A percentile compares a stretch with the other conserved stretches of the same genome.
Conservation (phyloP, 2,797 vertebrate species). For the Danionella dracula region DNA sequence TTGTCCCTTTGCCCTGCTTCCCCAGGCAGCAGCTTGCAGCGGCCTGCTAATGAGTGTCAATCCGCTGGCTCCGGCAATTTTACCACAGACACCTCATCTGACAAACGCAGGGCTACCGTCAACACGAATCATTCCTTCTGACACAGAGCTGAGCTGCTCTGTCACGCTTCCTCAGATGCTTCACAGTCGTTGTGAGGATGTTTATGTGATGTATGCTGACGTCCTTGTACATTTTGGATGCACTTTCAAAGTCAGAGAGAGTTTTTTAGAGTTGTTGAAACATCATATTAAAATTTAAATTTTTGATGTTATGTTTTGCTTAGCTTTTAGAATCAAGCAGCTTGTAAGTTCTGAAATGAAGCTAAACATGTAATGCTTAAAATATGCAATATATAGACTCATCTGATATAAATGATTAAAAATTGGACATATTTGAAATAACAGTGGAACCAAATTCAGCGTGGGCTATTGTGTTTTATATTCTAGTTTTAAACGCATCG, state of each 20-base stretch:
- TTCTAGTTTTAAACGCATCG: no score
- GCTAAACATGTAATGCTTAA: no score
- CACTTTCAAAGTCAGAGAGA: not conserved
- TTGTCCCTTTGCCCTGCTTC: slow-evolving; percentile 52
- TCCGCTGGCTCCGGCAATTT: slow-evolving; percentile 73
- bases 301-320: no score
- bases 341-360: no score
- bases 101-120: slow-evolving; percentile 77
- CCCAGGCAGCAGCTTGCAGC: slow-evolving; percentile 53
- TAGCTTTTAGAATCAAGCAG: no score
- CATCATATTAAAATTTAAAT: no score
- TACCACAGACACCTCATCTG: slow-evolving; percentile 75
- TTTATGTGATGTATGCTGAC: not conserved
- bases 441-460: no score
- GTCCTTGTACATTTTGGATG: not conserved
- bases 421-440: no score
- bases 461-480: no score
- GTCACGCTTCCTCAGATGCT: slow-evolving; percentile 41
- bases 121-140: slow-evolving; percentile 67
- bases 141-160: slow-evolving; percentile 58
- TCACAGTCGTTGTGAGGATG: not conserved
- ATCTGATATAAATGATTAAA: no score
- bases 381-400: no score
- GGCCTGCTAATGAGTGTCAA: slow-evolving; percentile 76
- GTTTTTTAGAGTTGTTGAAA: no score